Evolutionary conservation across 2,797 vertebrate genomes (phyloP).

Genomic region (Parauchenoglanis punctatus): DNA sequence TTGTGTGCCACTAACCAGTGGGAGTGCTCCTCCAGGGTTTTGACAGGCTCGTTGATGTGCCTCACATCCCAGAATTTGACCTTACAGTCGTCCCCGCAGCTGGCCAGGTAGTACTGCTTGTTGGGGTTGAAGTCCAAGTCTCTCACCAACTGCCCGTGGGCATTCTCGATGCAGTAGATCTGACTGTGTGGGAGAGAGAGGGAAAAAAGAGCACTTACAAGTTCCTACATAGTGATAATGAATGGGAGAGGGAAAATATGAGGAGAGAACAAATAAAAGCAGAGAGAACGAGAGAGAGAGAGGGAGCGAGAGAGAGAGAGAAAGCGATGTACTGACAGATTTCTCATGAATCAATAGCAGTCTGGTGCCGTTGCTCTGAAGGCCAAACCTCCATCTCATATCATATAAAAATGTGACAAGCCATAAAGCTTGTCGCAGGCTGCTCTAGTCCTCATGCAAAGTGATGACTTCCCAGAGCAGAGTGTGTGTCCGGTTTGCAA

Average conservation of each 20-base stretch:
- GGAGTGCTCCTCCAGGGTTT: conserved; percentile 93
- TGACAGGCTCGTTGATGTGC: conserved; percentile 87
- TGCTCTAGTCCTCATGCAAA: conserved; percentile 41
- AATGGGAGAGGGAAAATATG: background rate
- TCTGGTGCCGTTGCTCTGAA: conserved; percentile 41
- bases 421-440: conserved; percentile 48
- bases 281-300: background rate
- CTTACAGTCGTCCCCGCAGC: conserved; percentile 98
- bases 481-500: background rate
- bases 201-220: background rate
- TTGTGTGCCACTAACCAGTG: conserved; percentile 80
- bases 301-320: conserved; percentile 7
- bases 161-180: conserved; percentile 96
- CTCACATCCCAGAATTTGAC: conserved; percentile 99
- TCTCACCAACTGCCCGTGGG: conserved; percentile 94
- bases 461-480: conserved; percentile 40
- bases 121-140: conserved; percentile 99
- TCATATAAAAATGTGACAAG: conserved; percentile 54
- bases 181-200: conserved; percentile 78
- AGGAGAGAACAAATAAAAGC: conserved; percentile 5
- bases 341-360: conserved; percentile 49
- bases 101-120: conserved; percentile 96
- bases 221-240: background rate
- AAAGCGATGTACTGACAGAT: conserved; percentile 10
- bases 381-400: conserved; percentile 50